Conservation (phyloP, 2,888 invertebrate genomes). For the Scaptomyza polygonia region DNA sequence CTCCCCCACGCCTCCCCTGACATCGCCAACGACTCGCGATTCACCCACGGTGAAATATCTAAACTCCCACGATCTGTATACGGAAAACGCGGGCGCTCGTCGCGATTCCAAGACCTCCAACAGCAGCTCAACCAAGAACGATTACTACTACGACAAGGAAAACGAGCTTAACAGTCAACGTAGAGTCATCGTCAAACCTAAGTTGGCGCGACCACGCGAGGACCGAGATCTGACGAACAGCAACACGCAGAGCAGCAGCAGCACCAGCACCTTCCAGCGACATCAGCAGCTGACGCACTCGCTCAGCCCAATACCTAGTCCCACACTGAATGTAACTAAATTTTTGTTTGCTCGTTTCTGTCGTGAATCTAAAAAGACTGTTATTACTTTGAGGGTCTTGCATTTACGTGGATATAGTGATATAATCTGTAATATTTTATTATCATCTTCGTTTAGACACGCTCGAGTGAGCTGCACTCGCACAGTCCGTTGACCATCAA, state of each 20-base stretch:
- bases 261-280: constrained; percentile 53
- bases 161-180: constrained; percentile 82
- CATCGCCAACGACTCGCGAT: constrained; percentile 63
- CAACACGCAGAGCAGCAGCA: constrained; percentile 51
- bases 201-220: constrained; percentile 81
- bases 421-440: constrained; percentile 11
- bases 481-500: constrained; percentile 84
- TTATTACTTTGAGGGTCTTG: constrained; percentile 12
- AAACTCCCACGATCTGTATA: constrained; percentile 81
- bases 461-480: constrained; percentile 82
- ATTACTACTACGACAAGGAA: constrained; percentile 84
- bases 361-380: constrained; percentile 11
- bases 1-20: constrained; percentile 69
- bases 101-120: constrained; percentile 80
- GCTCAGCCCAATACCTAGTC: constrained; percentile 83
- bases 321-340: constrained; percentile 84
- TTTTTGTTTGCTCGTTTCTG: constrained; percentile 39
- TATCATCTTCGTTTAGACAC: constrained; percentile 68
- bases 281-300: constrained; percentile 67
- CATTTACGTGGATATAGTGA: neutral
- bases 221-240: constrained; percentile 74
- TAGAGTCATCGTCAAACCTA: constrained; percentile 77
- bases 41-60: constrained; percentile 81
- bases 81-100: constrained; percentile 73
- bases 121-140: constrained; percentile 78